Percentiles rank a stretch among this genome's conserved stretches.
Evolutionary conservation across 1,140 invertebrate species (phyloP).

Genomic region (Zaprionus tsacasi): DNA sequence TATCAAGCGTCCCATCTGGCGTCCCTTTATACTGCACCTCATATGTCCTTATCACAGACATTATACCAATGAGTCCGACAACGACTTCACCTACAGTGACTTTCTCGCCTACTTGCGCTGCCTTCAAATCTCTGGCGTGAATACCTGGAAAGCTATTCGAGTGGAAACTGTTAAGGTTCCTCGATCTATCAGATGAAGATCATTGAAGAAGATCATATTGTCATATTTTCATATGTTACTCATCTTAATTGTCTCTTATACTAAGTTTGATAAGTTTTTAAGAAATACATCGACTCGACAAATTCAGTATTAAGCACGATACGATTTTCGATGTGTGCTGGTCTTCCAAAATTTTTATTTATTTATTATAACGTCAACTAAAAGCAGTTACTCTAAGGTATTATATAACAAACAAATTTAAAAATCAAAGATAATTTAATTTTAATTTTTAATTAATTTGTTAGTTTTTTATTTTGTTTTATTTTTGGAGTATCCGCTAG

Average conservation of each 20-base stretch:
- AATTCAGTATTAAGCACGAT: too few species aligned
- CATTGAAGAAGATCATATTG: neutral
- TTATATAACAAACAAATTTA: too few species aligned
- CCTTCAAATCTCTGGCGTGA: slow-evolving; percentile 22
- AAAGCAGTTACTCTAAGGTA: too few species aligned
- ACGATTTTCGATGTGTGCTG: too few species aligned
- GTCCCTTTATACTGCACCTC: slow-evolving; percentile 45
- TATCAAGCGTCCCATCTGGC: neutral
- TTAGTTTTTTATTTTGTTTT: too few species aligned
- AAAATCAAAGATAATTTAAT: too few species aligned
- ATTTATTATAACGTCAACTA: too few species aligned
- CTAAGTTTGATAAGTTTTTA: too few species aligned
- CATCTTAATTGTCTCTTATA: neutral
- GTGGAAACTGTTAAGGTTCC: neutral
- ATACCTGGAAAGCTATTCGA: slow-evolving; percentile 28
- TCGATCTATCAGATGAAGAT: slow-evolving; percentile 1
- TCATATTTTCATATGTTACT: neutral
- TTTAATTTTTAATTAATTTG: too few species aligned
- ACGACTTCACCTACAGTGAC: slow-evolving; percentile 38
- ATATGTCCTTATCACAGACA: slow-evolving; percentile 38
- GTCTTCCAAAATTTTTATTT: too few species aligned
- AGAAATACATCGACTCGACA: too few species aligned
- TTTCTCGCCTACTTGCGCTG: slow-evolving; percentile 42
- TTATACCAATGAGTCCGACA: neutral
- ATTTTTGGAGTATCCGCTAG: too few species aligned